These are phyloP conservation scores for Acleris sparsana DNA, from an alignment of 2,888 invertebrate species.

Conservation along the genomic window DNA sequence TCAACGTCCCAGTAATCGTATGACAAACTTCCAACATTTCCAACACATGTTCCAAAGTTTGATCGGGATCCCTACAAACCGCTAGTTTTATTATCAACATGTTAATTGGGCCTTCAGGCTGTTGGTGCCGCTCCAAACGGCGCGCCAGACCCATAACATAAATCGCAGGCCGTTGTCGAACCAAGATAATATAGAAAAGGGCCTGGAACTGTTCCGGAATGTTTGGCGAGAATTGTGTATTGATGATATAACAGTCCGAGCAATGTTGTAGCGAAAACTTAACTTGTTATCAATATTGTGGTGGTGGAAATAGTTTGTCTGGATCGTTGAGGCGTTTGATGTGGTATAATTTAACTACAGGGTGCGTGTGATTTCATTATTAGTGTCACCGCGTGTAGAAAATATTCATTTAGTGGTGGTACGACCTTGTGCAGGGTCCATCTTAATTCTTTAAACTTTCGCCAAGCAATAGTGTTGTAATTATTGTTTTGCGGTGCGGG, in stretches of 20 bases:
- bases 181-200: slow-evolving; percentile 32
- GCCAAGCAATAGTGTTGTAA: too few relatives aligned
- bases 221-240: slow-evolving; percentile 7
- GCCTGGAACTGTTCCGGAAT: slow-evolving; percentile 25
- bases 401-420: too few relatives aligned
- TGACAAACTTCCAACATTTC: slow-evolving; percentile 3
- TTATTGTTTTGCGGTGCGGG: too few relatives aligned
- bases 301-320: too few relatives aligned
- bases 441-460: too few relatives aligned
- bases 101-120: slow-evolving; percentile 71
- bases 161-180: slow-evolving; percentile 27
- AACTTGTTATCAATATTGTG: too few relatives aligned
- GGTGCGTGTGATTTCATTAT: neutral
- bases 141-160: slow-evolving; percentile 39
- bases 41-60: slow-evolving; percentile 16
- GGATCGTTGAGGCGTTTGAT: too few relatives aligned
- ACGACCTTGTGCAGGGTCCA: too few relatives aligned
- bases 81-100: slow-evolving; percentile 70
- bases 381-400: too few relatives aligned
- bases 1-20: too few relatives aligned
- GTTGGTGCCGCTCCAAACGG: slow-evolving; percentile 74
- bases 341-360: neutral
- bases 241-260: neutral
- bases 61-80: slow-evolving; percentile 26
- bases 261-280: neutral